Percentiles rank a stretch among this genome's conserved stretches.
Conservation (phyloP, 2,797 vertebrate species). For the Prunella strophiata region DNA sequence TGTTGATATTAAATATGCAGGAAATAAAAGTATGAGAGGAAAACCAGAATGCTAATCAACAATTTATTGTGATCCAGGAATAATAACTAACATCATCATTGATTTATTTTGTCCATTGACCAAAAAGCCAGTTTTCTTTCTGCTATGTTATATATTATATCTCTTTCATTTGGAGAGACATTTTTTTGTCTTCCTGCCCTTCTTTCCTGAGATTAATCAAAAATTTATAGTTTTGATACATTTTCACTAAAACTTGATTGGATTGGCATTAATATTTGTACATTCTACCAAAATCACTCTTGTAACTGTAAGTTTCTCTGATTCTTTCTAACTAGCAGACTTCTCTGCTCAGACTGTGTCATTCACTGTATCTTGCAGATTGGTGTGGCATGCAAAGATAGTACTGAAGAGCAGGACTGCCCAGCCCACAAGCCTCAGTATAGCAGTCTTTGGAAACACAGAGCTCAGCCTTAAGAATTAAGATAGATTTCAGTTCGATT, state of each 20-base stretch:
- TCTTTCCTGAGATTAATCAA: background rate
- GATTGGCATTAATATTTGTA: background rate
- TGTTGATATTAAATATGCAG: background rate
- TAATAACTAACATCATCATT: background rate
- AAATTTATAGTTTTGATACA: background rate
- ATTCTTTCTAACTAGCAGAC: background rate
- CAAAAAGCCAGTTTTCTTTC: background rate
- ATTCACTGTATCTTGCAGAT: background rate
- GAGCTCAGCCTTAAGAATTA: background rate
- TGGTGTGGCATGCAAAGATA: background rate
- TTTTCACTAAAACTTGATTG: background rate
- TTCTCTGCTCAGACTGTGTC: background rate
- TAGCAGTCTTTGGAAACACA: background rate
- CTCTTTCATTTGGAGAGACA: background rate
- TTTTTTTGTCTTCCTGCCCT: background rate
- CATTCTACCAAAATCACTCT: background rate
- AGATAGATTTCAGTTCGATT: background rate
- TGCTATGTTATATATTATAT: background rate
- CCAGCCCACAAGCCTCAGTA: background rate
- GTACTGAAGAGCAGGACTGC: background rate
- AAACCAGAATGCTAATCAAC: background rate
- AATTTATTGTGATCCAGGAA: background rate
- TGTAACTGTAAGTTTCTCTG: background rate
- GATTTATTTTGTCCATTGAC: background rate
- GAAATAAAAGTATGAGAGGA: background rate